Evolutionary conservation across 1,140 invertebrate species (phyloP).

Genomic region (Bombus terrestris): DNA sequence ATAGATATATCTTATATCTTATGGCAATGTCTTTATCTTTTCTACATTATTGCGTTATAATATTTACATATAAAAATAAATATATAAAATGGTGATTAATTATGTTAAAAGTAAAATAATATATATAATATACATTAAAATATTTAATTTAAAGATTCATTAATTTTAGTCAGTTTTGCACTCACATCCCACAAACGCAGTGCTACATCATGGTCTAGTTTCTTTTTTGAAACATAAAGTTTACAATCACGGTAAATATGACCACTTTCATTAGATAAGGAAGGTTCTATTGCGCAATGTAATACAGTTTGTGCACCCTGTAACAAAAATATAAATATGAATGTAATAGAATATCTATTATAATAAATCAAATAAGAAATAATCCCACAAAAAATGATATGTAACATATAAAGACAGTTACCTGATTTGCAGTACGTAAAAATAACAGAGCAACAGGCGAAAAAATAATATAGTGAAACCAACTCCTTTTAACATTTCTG

Average conservation of each 20-base stretch:
- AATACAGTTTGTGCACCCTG: conserved; percentile 90
- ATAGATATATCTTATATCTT: background rate
- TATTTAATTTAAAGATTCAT: conserved; percentile 47
- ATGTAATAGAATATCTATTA: background rate
- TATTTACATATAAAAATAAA: conserved; percentile 62
- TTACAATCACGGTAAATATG: conserved; percentile 89
- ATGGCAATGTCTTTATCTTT: conserved; percentile 14
- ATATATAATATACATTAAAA: conserved; percentile 32
- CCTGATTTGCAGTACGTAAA: conserved; percentile 88
- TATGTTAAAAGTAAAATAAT: conserved; percentile 40
- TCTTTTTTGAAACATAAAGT: conserved; percentile 85
- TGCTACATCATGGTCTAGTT: conserved; percentile 85
- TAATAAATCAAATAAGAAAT: background rate
- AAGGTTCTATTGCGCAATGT: conserved; percentile 88
- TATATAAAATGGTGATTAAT: conserved; percentile 49
- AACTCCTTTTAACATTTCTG: conserved; percentile 86
- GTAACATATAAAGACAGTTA: conserved; percentile 72
- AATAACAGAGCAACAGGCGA: conserved; percentile 87
- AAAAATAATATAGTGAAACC: conserved; percentile 88
- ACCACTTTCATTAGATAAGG: conserved; percentile 85
- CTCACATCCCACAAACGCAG: conserved; percentile 88
- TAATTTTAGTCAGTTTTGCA: conserved; percentile 80
- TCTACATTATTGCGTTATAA: conserved; percentile 6
- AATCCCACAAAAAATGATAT: background rate
- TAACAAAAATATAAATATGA: conserved; percentile 63